Evolutionary conservation across 30 jellyfish, hydroid and myxozoan genomes (phyloP).

Genomic region (Turritopsis dohrnii): DNA sequence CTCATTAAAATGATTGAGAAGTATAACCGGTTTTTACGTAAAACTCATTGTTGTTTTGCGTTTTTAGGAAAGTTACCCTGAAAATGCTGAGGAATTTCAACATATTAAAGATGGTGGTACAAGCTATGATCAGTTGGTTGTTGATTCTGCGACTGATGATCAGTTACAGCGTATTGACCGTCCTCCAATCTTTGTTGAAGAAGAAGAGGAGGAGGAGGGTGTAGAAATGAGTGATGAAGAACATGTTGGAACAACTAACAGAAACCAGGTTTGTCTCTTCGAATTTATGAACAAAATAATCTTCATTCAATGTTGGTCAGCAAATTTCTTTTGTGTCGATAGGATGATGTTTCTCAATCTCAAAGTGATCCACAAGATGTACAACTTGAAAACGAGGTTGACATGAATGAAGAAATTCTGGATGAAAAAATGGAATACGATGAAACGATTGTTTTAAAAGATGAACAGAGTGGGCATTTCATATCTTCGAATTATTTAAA

Average conservation of each 20-base stretch:
- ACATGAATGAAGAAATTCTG: not conserved
- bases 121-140: conserved; percentile 48
- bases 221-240: conserved; percentile 29
- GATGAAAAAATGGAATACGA: not conserved
- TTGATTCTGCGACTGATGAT: conserved; percentile 76
- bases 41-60: not conserved
- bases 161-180: conserved; percentile 32
- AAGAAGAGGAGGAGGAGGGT: conserved; percentile 1
- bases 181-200: not conserved
- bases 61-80: conserved; percentile 5
- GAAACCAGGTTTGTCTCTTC: not conserved
- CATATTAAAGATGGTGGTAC: conserved; percentile 53
- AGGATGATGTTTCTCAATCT: conserved; percentile 12
- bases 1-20: not conserved
- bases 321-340: conserved; percentile 20
- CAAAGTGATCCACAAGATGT: not conserved
- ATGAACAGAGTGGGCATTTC: not conserved
- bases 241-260: not conserved
- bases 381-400: not conserved
- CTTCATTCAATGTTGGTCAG: too few species aligned
- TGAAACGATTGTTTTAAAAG: not conserved
- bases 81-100: conserved; percentile 47
- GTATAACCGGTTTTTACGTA: not conserved
- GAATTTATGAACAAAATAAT: too few species aligned
- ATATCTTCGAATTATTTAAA: not conserved